A percentile compares a stretch with the other conserved stretches of the same genome.
Conservation (phyloP, 2,797 vertebrate genomes). For the Apogon hyalosoma region DNA sequence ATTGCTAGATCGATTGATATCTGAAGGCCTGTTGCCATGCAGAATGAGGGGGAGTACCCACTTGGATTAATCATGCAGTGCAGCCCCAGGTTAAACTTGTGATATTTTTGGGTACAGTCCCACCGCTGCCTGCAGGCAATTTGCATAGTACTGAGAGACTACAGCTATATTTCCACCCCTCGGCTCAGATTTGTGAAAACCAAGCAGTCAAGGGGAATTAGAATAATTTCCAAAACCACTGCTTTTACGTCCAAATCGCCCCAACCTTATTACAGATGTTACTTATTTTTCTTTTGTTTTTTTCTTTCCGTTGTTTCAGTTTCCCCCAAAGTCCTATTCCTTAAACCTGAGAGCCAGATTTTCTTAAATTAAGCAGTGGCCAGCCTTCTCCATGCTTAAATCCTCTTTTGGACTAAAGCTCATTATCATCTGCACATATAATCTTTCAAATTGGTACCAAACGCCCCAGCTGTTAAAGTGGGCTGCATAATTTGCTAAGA, state of each 20-base stretch:
- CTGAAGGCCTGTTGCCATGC: neutral
- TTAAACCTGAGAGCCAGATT: slow-evolving; percentile 67
- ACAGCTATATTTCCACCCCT: slow-evolving; percentile 37
- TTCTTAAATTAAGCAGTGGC: slow-evolving; percentile 68
- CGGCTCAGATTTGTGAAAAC: slow-evolving; percentile 36
- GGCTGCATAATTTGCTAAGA: slow-evolving; percentile 66
- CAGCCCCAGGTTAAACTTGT: slow-evolving; percentile 54
- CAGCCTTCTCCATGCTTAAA: slow-evolving; percentile 76
- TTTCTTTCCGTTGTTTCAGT: slow-evolving; percentile 11
- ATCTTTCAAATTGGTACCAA: slow-evolving; percentile 80
- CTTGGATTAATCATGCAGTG: slow-evolving; percentile 60
- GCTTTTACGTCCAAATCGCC: slow-evolving; percentile 47
- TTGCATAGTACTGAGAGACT: slow-evolving; percentile 51
- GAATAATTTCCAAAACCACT: slow-evolving; percentile 52
- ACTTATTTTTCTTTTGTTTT: slow-evolving; percentile 26
- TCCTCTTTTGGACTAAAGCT: slow-evolving; percentile 82
- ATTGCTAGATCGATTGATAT: slow-evolving; percentile 1
- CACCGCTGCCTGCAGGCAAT: slow-evolving; percentile 43
- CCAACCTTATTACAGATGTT: slow-evolving; percentile 41
- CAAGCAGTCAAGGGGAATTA: slow-evolving; percentile 45
- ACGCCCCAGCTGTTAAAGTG: slow-evolving; percentile 65
- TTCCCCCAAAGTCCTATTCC: slow-evolving; percentile 31
- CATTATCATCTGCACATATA: slow-evolving; percentile 83
- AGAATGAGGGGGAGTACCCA: slow-evolving; percentile 42
- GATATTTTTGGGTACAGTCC: slow-evolving; percentile 67